A percentile compares a stretch with the other conserved stretches of the same genome.
Evolutionary conservation across 1,140 invertebrate species (phyloP).

Genomic region (Penaeus japonicus): DNA sequence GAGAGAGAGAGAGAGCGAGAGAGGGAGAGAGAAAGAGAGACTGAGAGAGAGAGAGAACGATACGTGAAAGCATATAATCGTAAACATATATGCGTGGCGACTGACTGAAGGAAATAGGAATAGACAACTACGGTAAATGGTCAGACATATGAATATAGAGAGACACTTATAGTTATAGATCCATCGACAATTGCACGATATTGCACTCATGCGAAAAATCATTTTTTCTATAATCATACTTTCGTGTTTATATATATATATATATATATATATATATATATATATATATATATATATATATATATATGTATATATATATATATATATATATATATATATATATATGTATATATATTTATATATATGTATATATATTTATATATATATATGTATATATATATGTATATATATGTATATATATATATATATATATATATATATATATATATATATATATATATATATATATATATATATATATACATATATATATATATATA

Average conservation of each 20-base stretch:
- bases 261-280: background rate
- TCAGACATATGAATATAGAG: too few relatives aligned
- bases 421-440: background rate
- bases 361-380: background rate
- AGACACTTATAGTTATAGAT: too few relatives aligned
- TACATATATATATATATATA: background rate
- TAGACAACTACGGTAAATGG: too few relatives aligned
- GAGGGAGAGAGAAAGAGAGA: too few relatives aligned
- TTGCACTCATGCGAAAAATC: too few relatives aligned
- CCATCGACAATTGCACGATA: too few relatives aligned
- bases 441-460: conserved; percentile 6
- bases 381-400: background rate
- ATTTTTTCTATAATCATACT: background rate
- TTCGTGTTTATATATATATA: background rate
- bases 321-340: background rate
- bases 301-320: conserved; percentile 1
- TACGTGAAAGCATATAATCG: too few relatives aligned
- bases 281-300: conserved; percentile 6
- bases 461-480: background rate
- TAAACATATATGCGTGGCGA: too few relatives aligned
- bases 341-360: background rate
- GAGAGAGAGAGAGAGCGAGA: too few relatives aligned
- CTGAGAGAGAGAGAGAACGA: too few relatives aligned
- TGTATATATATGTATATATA: background rate
- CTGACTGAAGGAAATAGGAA: too few relatives aligned